phyloP scores from a whole-genome alignment of 2,888 invertebrate genomes.

The Cerastis leucographa region DNA sequence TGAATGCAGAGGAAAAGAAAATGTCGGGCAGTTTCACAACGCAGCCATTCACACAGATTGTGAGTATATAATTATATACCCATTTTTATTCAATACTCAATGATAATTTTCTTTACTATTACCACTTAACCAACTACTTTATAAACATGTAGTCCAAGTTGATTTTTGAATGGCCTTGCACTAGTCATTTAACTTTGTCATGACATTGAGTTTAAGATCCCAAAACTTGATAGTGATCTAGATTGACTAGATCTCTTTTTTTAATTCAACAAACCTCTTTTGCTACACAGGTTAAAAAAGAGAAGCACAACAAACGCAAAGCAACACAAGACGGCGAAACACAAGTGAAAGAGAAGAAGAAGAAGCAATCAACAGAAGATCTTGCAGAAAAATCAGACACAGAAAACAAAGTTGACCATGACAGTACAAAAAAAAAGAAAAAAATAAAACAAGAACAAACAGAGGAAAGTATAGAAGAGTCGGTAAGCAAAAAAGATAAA shows the following conservation, averaged over 20 bases:
- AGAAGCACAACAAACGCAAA: constrained; percentile 71
- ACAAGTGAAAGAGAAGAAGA: constrained; percentile 43
- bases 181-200: not conserved
- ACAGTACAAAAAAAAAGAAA: constrained; percentile 21
- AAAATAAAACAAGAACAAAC: constrained; percentile 15
- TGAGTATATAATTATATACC: constrained; percentile 68
- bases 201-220: not conserved
- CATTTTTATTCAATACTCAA: not conserved
- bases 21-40: constrained; percentile 85
- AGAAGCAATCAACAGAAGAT: constrained; percentile 16
- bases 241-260: not conserved
- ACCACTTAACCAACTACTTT: not conserved
- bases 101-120: not conserved
- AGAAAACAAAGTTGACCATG: constrained; percentile 15
- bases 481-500: constrained; percentile 53
- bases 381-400: constrained; percentile 13
- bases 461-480: constrained; percentile 42
- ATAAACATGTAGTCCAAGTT: not conserved
- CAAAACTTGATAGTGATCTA: not conserved
- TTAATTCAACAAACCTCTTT: not conserved
- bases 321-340: constrained; percentile 13
- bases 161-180: constrained; percentile 6
- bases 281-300: constrained; percentile 70
- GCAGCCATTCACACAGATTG: constrained; percentile 75
- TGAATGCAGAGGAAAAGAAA: constrained; percentile 79